A percentile compares a stretch with the other conserved stretches of the same genome.
Evolutionary conservation across 92 coral and sea anemone genomes (phyloP).

Genomic region (Phymanthus crucifer): DNA sequence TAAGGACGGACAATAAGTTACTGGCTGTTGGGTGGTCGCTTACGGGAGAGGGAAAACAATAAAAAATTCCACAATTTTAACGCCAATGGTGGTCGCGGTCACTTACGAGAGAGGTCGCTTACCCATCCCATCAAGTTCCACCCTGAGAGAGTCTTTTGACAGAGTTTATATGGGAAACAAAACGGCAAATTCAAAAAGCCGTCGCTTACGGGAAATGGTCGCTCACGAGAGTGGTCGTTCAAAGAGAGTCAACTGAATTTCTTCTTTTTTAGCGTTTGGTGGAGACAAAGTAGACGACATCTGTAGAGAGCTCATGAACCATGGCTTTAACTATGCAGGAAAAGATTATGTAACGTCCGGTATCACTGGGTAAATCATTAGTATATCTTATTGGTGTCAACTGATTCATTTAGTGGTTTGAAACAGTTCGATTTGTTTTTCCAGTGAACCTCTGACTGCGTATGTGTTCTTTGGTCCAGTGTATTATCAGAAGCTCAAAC

Average conservation of each 20-base stretch:
- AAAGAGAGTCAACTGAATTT: constrained; percentile 29
- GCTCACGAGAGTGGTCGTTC: background rate
- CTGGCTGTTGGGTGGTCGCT: no score
- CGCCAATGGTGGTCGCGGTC: no score
- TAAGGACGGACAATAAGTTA: no score
- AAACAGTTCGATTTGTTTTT: background rate
- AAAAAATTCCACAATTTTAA: no score
- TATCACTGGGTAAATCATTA: constrained; percentile 77
- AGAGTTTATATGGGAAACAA: no score
- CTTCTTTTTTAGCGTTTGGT: constrained; percentile 76
- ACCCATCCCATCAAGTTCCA: no score
- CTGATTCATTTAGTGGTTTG: background rate
- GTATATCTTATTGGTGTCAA: background rate
- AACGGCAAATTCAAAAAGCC: no score
- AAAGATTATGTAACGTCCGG: constrained; percentile 99
- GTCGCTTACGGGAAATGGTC: no score
- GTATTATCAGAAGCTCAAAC: constrained; percentile 92
- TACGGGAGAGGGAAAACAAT: no score
- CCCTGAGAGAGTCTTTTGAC: no score
- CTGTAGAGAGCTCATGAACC: constrained; percentile 75
- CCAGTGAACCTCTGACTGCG: constrained; percentile 91
- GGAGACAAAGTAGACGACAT: constrained; percentile 98
- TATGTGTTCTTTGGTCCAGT: constrained; percentile 96
- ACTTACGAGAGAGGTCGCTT: no score
- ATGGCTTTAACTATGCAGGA: constrained; percentile 93